Percentiles rank a stretch among this genome's conserved stretches.
These are phyloP conservation scores for Monochamus alternatus DNA, from an alignment of 2,888 invertebrate species.

Conservation along the genomic window DNA sequence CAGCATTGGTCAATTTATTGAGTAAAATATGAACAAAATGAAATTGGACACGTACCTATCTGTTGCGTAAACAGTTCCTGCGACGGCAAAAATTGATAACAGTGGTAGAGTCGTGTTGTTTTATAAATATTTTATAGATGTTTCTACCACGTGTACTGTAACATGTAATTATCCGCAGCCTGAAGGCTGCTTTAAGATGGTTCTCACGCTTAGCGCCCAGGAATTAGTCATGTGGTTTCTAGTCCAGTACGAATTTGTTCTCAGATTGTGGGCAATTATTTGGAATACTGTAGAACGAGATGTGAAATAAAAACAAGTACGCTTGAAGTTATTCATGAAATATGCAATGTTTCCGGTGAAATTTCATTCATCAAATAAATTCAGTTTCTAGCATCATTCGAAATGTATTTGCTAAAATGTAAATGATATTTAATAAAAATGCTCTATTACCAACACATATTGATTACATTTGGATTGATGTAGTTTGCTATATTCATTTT, in stretches of 20 bases:
- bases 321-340: no score
- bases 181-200: conserved; percentile 66
- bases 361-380: no score
- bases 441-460: no score
- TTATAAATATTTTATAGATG: conserved; percentile 52
- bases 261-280: conserved; percentile 46
- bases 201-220: conserved; percentile 68
- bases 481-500: no score
- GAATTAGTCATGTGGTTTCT: conserved; percentile 55
- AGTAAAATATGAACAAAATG: no score
- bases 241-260: conserved; percentile 43
- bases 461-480: no score
- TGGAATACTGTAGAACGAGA: conserved; percentile 20
- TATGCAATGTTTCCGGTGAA: no score
- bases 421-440: no score
- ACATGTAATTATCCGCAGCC: conserved; percentile 68
- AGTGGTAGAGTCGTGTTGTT: conserved; percentile 30
- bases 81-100: conserved; percentile 24
- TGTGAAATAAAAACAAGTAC: background rate
- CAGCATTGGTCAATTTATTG: no score
- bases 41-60: no score
- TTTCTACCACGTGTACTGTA: conserved; percentile 66
- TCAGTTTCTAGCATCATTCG: no score
- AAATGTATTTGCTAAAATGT: no score
- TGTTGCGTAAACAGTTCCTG: background rate